phyloP scores from a whole-genome alignment of 23 tunicate genomes.

The Phallusia fumigata region DNA sequence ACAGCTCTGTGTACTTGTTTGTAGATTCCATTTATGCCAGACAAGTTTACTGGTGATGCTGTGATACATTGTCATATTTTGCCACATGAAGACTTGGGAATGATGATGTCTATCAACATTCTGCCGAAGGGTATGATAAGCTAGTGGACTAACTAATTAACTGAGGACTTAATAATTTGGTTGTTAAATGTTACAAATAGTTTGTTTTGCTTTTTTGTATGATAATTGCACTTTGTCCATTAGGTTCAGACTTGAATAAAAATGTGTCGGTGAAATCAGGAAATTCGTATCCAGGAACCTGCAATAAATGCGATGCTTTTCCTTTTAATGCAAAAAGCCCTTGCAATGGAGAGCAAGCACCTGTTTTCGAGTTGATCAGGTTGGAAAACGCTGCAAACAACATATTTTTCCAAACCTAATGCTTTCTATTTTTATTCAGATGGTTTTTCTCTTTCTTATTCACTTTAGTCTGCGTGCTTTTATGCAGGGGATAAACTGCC shows the following conservation, averaged over 20 bases:
- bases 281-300: conserved; percentile 24
- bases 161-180: no score
- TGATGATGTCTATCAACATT: conserved; percentile 56
- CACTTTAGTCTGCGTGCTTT: no score
- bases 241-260: neutral
- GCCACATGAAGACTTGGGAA: conserved; percentile 51
- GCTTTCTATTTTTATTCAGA: no score
- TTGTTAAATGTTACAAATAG: no score
- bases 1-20: neutral
- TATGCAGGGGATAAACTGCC: no score
- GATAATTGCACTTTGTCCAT: neutral
- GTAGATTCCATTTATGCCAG: conserved; percentile 39
- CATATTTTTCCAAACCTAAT: no score
- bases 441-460: no score
- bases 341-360: no score
- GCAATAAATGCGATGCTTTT: conserved; percentile 18
- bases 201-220: no score
- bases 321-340: neutral
- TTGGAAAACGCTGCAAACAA: no score
- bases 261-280: conserved; percentile 4
- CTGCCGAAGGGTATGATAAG: conserved; percentile 17
- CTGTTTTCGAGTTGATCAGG: no score
- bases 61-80: conserved; percentile 51
- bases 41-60: conserved; percentile 42
- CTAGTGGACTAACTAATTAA: no score